Conservation (phyloP, 2,888 invertebrate genomes). For the Harmothoe impar region DNA sequence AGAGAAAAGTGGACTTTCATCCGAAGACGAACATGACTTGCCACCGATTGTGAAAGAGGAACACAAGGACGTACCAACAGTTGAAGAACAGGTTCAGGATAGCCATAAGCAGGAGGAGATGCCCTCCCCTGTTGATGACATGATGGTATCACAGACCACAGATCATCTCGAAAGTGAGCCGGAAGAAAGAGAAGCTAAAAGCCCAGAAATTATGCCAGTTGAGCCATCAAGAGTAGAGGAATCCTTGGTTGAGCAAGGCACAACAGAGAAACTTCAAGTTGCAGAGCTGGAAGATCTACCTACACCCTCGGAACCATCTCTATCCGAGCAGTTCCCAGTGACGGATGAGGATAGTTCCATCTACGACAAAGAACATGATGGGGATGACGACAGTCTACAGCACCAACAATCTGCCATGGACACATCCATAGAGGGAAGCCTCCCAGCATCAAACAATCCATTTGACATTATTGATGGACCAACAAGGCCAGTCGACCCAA, state of each 20-base stretch:
- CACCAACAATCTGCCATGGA: constrained; percentile 43
- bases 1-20: not conserved
- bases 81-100: not conserved
- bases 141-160: not conserved
- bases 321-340: constrained; percentile 17
- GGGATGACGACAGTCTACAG: constrained; percentile 50
- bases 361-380: constrained; percentile 55
- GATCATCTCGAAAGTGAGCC: not conserved
- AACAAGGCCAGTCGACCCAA: constrained; percentile 26
- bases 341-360: constrained; percentile 51
- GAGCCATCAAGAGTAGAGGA: constrained; percentile 38
- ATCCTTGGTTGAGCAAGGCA: constrained; percentile 50
- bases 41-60: not conserved
- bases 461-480: constrained; percentile 63
- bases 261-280: constrained; percentile 43
- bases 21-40: not conserved
- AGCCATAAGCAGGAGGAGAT: not conserved
- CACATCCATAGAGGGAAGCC: constrained; percentile 33
- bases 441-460: constrained; percentile 19
- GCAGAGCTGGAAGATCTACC: constrained; percentile 51
- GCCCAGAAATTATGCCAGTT: not conserved
- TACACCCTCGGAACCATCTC: constrained; percentile 46
- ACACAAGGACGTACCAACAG: not conserved
- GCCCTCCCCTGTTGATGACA: constrained; percentile 29
- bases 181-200: not conserved